Evolutionary conservation across 2,797 vertebrate species (phyloP), one percentile per base, ranked within the genome.

Genomic region (Epinephelus coioides): DNA sequence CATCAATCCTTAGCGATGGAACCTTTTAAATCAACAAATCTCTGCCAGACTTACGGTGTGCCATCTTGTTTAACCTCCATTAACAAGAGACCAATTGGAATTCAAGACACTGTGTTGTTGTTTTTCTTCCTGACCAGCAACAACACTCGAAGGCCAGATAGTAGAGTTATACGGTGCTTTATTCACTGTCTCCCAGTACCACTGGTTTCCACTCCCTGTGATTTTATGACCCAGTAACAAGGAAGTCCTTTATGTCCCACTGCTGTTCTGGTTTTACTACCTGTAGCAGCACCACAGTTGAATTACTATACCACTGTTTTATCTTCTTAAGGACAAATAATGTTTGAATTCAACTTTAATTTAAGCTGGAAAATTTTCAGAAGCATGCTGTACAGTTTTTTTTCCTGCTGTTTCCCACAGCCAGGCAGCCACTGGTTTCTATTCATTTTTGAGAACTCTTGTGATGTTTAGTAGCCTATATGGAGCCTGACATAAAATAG

Each of bases 51-150:
- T 70, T 89, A 85, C 73, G 89, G 91, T 89, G 82, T 59, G 83
- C 85, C 80, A 63, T 76, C 87, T 92, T 44, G 30, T 90, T 92
- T 87, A 85, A 81, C 73, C 82, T 86, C 82, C 63, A 65, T 91
- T 74, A 92, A 89, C 80, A 65, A 38, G 64, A 83, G 30, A 68
- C 80, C 62, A 78, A 90, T 94, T 94, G 64, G 87, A 79, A 94
- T 94, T 94, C 91, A 89, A 92, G 85, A 89, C 90, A 89, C 87
- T 79, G 55, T 23, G 69, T 71, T 84, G 78, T 77, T 86, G 85
- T 86, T 56, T 85, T 82, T 73, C 78, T 86, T 56, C 66, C 76
- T 53, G 46, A 53, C 63, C 70, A 79, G 66, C 69, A 60, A 74
- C 78, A 84, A 69, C 85, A 71, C 70, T 83, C 59, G 13, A 47